Percentiles rank a stretch among this genome's conserved stretches.
Evolutionary conservation across 2,797 vertebrate genomes (phyloP).

Genomic region (Aldrovandia affinis): DNA sequence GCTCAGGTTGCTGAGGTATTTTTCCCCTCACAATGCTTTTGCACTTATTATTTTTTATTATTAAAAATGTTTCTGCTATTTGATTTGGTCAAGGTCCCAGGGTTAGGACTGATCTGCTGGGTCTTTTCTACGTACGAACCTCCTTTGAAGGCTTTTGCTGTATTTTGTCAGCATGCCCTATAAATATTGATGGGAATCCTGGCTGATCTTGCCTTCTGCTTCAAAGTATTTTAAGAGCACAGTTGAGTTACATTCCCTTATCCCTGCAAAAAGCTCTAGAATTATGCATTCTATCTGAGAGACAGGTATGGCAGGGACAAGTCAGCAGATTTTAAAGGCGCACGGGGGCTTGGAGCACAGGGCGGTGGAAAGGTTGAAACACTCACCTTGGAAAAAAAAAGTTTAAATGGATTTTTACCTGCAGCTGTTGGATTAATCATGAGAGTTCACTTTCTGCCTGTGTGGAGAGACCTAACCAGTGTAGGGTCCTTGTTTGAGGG

Average conservation of each 20-base stretch:
- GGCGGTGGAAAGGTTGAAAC: not conserved
- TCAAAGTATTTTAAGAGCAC: not conserved
- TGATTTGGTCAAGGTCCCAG: constrained; percentile 3
- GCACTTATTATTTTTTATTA: not conserved
- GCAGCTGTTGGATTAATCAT: not conserved
- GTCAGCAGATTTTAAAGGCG: not conserved
- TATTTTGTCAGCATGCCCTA: not conserved
- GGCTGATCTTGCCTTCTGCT: not conserved
- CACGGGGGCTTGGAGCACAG: not conserved
- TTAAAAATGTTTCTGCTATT: not conserved
- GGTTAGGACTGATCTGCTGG: not conserved
- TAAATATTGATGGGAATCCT: constrained; percentile 19
- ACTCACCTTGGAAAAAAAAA: not conserved
- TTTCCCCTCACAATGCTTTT: not conserved
- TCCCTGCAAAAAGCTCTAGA: not conserved
- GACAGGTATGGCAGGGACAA: not conserved
- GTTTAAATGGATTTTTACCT: not conserved
- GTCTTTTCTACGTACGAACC: not conserved
- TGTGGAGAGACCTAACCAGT: not conserved
- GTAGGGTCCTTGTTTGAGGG: not conserved
- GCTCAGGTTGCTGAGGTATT: not conserved
- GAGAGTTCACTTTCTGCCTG: not conserved
- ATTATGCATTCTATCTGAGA: not conserved
- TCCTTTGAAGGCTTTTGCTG: not conserved
- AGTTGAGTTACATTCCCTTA: not conserved